phyloP scores from a whole-genome alignment of 2,797 vertebrate genomes.

The Glossophaga mutica region DNA sequence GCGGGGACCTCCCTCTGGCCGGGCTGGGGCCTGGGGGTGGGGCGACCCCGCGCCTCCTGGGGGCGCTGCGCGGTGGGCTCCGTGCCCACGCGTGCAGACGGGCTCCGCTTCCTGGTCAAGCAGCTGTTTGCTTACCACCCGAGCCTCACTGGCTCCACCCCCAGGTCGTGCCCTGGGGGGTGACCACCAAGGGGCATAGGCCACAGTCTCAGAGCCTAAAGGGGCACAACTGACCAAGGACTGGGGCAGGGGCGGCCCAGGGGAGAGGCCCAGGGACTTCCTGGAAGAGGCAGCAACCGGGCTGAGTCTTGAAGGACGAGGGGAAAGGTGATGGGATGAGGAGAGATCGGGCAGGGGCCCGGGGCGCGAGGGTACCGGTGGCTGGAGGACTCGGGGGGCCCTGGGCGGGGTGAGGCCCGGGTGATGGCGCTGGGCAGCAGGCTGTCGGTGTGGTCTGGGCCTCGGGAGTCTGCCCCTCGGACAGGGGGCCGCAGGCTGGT shows the following conservation, averaged over 20 bases:
- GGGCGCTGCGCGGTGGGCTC: background rate
- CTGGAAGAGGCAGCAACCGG: background rate
- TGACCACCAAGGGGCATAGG: rapidly evolving
- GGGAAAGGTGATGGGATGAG: background rate
- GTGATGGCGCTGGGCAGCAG: background rate
- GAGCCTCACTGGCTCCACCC: rapidly evolving
- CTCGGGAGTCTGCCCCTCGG: background rate
- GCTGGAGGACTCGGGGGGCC: rapidly evolving
- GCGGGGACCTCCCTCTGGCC: background rate
- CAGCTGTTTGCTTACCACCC: rapidly evolving
- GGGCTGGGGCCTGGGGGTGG: background rate
- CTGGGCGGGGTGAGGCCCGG: rapidly evolving
- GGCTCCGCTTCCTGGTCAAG: rapidly evolving
- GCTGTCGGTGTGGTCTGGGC: background rate
- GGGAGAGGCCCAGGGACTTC: background rate
- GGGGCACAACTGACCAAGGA: background rate
- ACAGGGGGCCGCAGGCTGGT: background rate
- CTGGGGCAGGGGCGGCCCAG: background rate
- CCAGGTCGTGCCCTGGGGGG: background rate
- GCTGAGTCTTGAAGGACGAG: background rate
- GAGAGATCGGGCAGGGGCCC: background rate
- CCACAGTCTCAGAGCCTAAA: background rate
- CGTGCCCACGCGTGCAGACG: rapidly evolving
- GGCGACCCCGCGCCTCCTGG: rapidly evolving
- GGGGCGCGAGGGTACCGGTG: rapidly evolving